These are phyloP conservation scores for Pocillopora verrucosa DNA, from an alignment of 64 coral and sea anemone species.

Conservation along the genomic window DNA sequence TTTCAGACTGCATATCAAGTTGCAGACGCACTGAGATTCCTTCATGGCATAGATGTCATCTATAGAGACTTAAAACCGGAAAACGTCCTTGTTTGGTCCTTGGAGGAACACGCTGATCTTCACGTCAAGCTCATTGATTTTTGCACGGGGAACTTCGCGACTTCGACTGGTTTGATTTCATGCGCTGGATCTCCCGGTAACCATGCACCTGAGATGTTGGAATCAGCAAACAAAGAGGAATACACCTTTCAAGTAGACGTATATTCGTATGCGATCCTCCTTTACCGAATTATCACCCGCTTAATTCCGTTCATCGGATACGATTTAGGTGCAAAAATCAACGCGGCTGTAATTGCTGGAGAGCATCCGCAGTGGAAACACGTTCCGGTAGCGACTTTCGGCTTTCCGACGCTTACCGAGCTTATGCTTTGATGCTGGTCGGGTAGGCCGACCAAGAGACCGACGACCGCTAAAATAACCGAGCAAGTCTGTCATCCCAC, in stretches of 20 bases:
- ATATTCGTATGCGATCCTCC: too few relatives aligned
- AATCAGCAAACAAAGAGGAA: slow-evolving; percentile 73
- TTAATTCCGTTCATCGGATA: slow-evolving; percentile 60
- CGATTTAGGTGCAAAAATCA: slow-evolving; percentile 45
- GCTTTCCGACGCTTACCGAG: slow-evolving; percentile 78
- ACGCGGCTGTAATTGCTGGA: slow-evolving; percentile 61
- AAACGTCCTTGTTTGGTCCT: slow-evolving; percentile 94
- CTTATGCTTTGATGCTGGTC: slow-evolving; percentile 83
- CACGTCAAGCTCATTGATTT: slow-evolving; percentile 97
- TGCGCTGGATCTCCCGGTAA: slow-evolving; percentile 73
- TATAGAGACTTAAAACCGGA: slow-evolving; percentile 97
- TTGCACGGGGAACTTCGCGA: slow-evolving; percentile 90
- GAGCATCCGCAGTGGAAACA: slow-evolving; percentile 71
- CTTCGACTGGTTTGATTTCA: slow-evolving; percentile 63
- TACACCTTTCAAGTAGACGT: slow-evolving; percentile 82
- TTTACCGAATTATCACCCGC: slow-evolving; percentile 79
- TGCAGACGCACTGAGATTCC: slow-evolving; percentile 82
- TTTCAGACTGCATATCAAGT: slow-evolving; percentile 92
- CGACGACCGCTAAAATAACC: slow-evolving; percentile 55
- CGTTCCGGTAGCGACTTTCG: slow-evolving; percentile 25
- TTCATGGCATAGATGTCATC: slow-evolving; percentile 79
- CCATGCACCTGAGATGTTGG: slow-evolving; percentile 92
- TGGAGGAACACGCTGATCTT: slow-evolving; percentile 79
- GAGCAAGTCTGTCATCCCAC: slow-evolving; percentile 75
- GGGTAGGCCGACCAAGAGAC: slow-evolving; percentile 67